Conservation (phyloP, 2,888 invertebrate species). For the Lepidocyrtoides sp. region DNA sequence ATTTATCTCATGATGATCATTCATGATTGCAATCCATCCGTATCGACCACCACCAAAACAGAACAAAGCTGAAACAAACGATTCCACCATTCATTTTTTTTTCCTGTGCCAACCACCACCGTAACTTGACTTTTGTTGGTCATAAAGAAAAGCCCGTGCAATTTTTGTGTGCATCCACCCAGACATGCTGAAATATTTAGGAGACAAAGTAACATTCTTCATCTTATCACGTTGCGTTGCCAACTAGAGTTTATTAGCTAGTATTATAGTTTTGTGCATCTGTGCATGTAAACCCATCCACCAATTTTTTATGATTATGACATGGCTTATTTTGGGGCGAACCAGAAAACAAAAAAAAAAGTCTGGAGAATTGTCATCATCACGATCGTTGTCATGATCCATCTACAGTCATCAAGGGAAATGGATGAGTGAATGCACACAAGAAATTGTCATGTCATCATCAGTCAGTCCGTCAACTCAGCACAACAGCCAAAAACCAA, state of each 20-base stretch:
- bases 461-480: constrained; percentile 76
- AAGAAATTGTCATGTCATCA: constrained; percentile 74
- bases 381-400: constrained; percentile 1
- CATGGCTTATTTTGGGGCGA: constrained; percentile 78
- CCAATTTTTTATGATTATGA: constrained; percentile 72
- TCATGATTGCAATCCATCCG: constrained; percentile 61
- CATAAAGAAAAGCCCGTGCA: constrained; percentile 6
- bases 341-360: constrained; percentile 77
- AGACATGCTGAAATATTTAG: constrained; percentile 15
- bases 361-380: constrained; percentile 68
- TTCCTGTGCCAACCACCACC: constrained; percentile 27
- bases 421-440: constrained; percentile 56
- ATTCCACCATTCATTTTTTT: constrained; percentile 3
- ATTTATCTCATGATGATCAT: constrained; percentile 33
- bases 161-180: constrained; percentile 43
- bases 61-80: neutral
- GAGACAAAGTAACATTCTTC: constrained; percentile 50
- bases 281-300: constrained; percentile 25
- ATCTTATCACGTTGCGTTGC: constrained; percentile 30
- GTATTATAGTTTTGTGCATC: neutral
- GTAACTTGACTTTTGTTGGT: neutral
- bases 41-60: constrained; percentile 40
- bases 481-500: constrained; percentile 61
- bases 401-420: constrained; percentile 26
- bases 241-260: constrained; percentile 49